A percentile compares a stretch with the other conserved stretches of the same genome.
Conservation (phyloP, 23 tunicate species). For the Aplidium turbinatum region DNA sequence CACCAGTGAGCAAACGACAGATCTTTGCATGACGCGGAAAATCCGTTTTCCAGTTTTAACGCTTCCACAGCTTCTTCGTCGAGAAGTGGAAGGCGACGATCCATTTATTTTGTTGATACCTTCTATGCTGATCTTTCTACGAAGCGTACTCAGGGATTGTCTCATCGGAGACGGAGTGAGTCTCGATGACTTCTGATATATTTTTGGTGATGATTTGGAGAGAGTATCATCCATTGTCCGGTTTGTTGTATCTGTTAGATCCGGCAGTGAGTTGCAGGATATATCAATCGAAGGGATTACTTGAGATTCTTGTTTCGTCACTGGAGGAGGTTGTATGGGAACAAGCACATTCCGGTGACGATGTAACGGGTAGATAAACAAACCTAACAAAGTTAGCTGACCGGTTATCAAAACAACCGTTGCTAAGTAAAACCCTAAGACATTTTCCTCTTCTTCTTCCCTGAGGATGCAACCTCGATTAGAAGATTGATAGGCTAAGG, state of each 20-base stretch:
- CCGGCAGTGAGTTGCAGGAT: too few relatives aligned
- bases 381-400: constrained; percentile 9
- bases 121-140: not conserved
- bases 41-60: constrained; percentile 14
- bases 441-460: constrained; percentile 32
- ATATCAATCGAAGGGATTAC: not conserved
- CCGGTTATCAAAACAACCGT: constrained; percentile 14
- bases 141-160: constrained; percentile 3
- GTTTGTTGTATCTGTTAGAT: too few relatives aligned
- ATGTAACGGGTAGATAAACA: constrained; percentile 39
- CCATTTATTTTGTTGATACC: not conserved
- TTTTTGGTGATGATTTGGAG: not conserved
- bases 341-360: constrained; percentile 34
- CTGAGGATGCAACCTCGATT: constrained; percentile 31
- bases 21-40: constrained; percentile 40
- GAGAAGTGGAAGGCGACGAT: not conserved
- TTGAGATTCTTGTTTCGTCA: not conserved
- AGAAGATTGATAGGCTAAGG: constrained; percentile 10
- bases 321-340: not conserved
- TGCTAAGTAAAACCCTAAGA: constrained; percentile 2
- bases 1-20: constrained; percentile 41
- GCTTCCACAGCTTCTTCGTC: not conserved
- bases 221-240: not conserved
- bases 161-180: constrained; percentile 3
- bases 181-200: too few relatives aligned